phyloP scores from a whole-genome alignment of 1,140 invertebrate species.

The Sarcophaga peregrina region DNA sequence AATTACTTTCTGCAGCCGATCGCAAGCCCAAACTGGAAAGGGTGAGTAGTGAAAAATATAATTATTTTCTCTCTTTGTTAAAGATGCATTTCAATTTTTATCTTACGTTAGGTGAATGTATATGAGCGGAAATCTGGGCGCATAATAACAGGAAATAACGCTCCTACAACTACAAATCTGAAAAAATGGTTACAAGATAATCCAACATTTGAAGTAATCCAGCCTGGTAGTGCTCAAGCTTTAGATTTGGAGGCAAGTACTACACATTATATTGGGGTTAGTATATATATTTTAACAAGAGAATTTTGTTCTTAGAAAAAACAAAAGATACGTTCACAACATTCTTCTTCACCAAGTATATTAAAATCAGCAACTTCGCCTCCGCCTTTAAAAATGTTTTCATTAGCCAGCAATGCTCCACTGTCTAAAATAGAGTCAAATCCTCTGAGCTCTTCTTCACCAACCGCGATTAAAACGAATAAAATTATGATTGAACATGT shows the following conservation, averaged over 20 bases:
- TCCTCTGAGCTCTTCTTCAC: neutral
- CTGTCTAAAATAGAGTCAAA: neutral
- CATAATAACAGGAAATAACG: constrained; percentile 78
- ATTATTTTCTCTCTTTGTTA: neutral
- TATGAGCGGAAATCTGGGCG: constrained; percentile 83
- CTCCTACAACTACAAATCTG: constrained; percentile 81
- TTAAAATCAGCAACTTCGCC: constrained; percentile 40
- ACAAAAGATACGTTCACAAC: constrained; percentile 41
- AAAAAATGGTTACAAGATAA: constrained; percentile 86
- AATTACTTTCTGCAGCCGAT: constrained; percentile 56
- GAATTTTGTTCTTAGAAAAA: constrained; percentile 37
- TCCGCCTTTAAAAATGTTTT: constrained; percentile 25
- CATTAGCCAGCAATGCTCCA: neutral
- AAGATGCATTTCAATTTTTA: neutral
- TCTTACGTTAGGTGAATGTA: constrained; percentile 74
- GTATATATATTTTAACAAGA: neutral
- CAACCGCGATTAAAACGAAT: neutral
- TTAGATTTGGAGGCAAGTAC: constrained; percentile 65
- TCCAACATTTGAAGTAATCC: constrained; percentile 85
- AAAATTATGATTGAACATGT: constrained; percentile 16
- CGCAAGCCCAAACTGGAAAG: constrained; percentile 66
- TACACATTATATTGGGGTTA: neutral
- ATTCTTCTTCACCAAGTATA: neutral
- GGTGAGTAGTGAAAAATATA: constrained; percentile 64
- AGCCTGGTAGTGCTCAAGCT: constrained; percentile 71